Evolutionary conservation across 1,140 invertebrate species (phyloP).

Genomic region (Euwallacea fornicatus): DNA sequence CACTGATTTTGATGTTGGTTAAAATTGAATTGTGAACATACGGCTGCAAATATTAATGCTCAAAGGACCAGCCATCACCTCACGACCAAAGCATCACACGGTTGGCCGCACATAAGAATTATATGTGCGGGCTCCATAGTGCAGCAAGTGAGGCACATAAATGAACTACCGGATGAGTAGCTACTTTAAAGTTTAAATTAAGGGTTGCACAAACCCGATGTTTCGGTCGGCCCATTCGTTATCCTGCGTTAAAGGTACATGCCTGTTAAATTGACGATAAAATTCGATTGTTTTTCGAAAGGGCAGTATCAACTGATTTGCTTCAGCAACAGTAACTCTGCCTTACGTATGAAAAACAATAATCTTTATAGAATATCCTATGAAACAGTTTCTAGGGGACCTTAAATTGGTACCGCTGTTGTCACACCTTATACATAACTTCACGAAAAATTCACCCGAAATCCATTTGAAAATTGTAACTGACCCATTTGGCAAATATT

Average conservation of each 20-base stretch:
- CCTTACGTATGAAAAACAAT: too few relatives aligned
- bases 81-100: background rate
- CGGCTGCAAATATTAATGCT: too few relatives aligned
- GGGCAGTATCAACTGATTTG: background rate
- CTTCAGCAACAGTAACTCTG: background rate
- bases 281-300: constrained; percentile 21
- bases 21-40: too few relatives aligned
- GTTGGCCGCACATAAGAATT: constrained; percentile 12
- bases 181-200: constrained; percentile 36
- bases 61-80: too few relatives aligned
- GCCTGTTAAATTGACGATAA: constrained; percentile 32
- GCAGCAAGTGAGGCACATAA: constrained; percentile 20
- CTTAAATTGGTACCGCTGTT: too few relatives aligned
- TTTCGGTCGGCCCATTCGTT: constrained; percentile 19
- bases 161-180: constrained; percentile 29
- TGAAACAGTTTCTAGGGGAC: too few relatives aligned
- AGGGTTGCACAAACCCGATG: constrained; percentile 31
- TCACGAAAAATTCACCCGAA: background rate
- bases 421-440: too few relatives aligned
- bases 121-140: constrained; percentile 13
- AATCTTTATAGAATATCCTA: too few relatives aligned
- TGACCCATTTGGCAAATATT: constrained; percentile 18
- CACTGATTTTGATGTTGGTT: too few relatives aligned
- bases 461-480: constrained; percentile 3
- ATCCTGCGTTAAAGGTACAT: constrained; percentile 23